Base-by-base conservation (phyloP, 2,113 vertebrate genomes). In the Brachypodius melanocephalos region DNA sequence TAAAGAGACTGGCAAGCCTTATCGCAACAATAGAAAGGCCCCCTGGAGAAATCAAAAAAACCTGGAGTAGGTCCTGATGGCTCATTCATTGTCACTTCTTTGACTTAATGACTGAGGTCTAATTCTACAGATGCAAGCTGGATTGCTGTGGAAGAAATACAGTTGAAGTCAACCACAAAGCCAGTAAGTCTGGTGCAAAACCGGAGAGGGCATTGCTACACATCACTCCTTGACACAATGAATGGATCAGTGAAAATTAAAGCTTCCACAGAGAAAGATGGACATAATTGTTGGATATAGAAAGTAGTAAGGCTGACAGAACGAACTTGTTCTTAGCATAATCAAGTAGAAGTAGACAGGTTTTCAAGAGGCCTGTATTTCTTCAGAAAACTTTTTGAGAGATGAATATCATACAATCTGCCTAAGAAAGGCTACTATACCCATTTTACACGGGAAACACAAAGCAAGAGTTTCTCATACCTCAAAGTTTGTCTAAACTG, bases 11-110 rank as follows among this genome's bases (percentile, higher is more conserved):
- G 28, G 28, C 8, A 63, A 57, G 36, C 22, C 20, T 73, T 31
- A 38, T 10, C 0, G 4, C 67, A 89, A 38, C 7, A 72, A 48
- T 10, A 75, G 19, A 55, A 15, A 20, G 1, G 1, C 31, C 15
- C 29, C 13, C 51, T 80, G 17, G 9, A 88, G 51, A 83, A 42
- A 8, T n/a, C 19, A 38, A 19, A 55, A 55, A 28, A 69, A 11
- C 3, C 5, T 14, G 21, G 8, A 21, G 26, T 3, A 17, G 7
- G 8, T 61, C 12, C 25, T 1, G 1, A 26, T 61, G 12, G 15
- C 34, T 57, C 38, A 34, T 59, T 72, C 28, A 26, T 48, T 62
- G 31, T 6, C 57, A 14, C 3, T 58, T 67, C 29, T 83, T 84
- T 84, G 22, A 8, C 6, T 74, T 14, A 61, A 29, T 54, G 34